Percentiles rank a stretch among this genome's conserved stretches.
These are phyloP conservation scores for Nemopilema nomurai DNA, from an alignment of 30 jellyfish, hydroid and myxozoan genomes.

Conservation along the genomic window DNA sequence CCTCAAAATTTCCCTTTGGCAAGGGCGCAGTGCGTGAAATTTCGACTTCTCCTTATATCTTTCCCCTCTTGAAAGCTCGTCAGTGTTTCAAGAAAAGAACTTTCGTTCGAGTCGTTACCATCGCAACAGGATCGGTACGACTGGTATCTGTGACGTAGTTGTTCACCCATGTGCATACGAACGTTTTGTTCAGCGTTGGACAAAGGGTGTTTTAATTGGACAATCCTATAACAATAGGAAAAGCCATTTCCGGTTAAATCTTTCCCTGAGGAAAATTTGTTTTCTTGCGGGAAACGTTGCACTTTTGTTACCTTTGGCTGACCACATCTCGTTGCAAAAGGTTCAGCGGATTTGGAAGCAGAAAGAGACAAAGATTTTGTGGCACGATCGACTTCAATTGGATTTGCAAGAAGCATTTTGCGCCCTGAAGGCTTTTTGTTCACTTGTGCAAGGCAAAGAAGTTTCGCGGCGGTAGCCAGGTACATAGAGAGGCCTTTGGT, in stretches of 20 bases:
- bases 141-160: background rate
- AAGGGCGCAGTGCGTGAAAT: no score
- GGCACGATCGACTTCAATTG: background rate
- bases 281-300: background rate
- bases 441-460: background rate
- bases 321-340: no score
- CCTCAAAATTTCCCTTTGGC: no score
- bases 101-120: background rate
- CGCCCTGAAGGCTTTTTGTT: background rate
- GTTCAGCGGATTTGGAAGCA: no score
- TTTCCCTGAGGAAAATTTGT: slow-evolving; percentile 41
- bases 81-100: background rate
- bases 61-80: no score
- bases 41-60: no score
- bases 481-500: background rate
- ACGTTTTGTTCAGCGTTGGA: background rate
- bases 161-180: background rate
- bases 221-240: background rate
- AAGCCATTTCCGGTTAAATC: slow-evolving; percentile 7
- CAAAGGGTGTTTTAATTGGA: slow-evolving; percentile 48
- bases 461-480: background rate
- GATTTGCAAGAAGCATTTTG: background rate
- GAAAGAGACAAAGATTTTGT: no score
- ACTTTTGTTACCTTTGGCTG: background rate
- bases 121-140: background rate